Evolutionary conservation across 1,140 invertebrate species (phyloP), one percentile per base, ranked within the genome.

Genomic region (Gryon sp.): DNA sequence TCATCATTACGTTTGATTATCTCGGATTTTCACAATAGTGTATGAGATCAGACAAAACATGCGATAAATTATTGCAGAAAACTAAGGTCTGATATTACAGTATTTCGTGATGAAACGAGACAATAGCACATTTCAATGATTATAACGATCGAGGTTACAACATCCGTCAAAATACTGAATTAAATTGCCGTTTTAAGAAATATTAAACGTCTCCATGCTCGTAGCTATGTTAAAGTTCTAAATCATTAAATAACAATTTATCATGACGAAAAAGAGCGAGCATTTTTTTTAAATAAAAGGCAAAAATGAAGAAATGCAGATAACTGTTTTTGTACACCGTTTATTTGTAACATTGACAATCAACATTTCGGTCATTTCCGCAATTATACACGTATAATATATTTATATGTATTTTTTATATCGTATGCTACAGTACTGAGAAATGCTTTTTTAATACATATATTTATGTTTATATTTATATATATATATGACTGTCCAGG

Each of bases 301-400:
- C 19, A 22, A 14, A 26, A 66, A 57, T 36, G 38, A 53, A 34
- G 48, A 55, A 32, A 8, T 19, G 20, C 14, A 46, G 0, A 7
- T 6, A 18, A 46, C 15, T 48, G 43, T 84, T 88, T 88, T 88
- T 85, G 72, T 86, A 87, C 82, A 87, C 82, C 79, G 77, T 89
- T 89, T 89, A 87, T 87, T 88, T 87, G 83, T 87, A 88, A 89
- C 87, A 88, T 87, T 89, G 86, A 89, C 85, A 86, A 85, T 86
- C 85, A 87, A 88, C 84, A 85, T 86, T 78, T 83, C 78, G 80
- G 81, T 86, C 72, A 75, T 76, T 83, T 82, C 79, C 69, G 85
- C 83, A 84, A 84, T 84, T 85, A 83, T 87, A 85, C 84, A 85
- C 75, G 79, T 86, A 85, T 82, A 82, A 84, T 84, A 83, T 85